Conservation (phyloP, 2,888 invertebrate genomes). For the Tinea trinotella region DNA sequence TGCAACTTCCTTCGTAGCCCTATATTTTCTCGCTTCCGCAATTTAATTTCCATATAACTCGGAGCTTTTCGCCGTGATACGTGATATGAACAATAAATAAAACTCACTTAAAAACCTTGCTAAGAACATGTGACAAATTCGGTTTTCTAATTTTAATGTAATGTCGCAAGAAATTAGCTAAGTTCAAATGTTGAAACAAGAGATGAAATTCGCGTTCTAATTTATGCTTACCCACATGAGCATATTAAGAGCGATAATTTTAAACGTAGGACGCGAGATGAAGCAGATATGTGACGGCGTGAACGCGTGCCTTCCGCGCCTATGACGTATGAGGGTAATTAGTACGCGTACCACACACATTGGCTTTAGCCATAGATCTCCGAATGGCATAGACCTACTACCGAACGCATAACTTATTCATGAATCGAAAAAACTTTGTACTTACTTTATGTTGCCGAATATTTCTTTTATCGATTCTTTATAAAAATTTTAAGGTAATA, state of each 20-base stretch:
- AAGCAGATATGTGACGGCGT: slow-evolving; percentile 31
- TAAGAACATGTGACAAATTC: slow-evolving; percentile 17
- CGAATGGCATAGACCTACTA: background rate
- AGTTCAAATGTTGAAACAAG: slow-evolving; percentile 47
- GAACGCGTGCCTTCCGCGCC: slow-evolving; percentile 36
- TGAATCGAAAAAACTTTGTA: no score
- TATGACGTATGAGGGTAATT: slow-evolving; percentile 53
- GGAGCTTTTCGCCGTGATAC: background rate
- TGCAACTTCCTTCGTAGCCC: background rate
- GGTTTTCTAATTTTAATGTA: slow-evolving; percentile 16
- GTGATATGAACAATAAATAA: slow-evolving; percentile 13
- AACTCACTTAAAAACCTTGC: slow-evolving; percentile 9
- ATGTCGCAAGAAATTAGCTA: slow-evolving; percentile 28
- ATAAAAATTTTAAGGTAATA: no score
- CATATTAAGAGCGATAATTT: slow-evolving; percentile 36
- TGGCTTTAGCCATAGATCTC: slow-evolving; percentile 9
- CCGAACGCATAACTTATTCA: background rate
- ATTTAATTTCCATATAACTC: slow-evolving; percentile 3
- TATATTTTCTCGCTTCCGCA: background rate
- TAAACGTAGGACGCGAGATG: slow-evolving; percentile 25
- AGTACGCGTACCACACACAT: slow-evolving; percentile 27
- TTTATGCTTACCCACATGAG: slow-evolving; percentile 45
- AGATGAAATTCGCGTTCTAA: slow-evolving; percentile 49
- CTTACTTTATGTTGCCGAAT: no score
- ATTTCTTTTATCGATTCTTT: no score